Evolutionary conservation across 2,797 vertebrate genomes (phyloP).

Genomic region (Gymnoscopelus microlampas): DNA sequence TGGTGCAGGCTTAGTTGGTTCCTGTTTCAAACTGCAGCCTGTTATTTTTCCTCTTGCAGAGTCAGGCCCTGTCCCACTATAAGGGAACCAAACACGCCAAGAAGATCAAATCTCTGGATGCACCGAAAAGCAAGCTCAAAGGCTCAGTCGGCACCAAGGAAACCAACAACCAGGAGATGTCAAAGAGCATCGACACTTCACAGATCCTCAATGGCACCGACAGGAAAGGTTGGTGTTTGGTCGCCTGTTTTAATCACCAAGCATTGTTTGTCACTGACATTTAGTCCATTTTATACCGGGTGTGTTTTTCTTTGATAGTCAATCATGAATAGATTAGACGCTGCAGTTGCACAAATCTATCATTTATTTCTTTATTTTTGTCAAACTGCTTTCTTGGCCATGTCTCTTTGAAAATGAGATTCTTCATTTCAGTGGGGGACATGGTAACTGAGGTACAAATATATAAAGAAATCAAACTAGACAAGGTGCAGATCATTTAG

Average conservation of each 20-base stretch:
- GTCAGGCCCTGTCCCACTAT: slow-evolving; percentile 98
- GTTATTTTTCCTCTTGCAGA: slow-evolving; percentile 91
- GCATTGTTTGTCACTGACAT: not conserved
- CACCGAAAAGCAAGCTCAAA: slow-evolving; percentile 96
- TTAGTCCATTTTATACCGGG: slow-evolving; percentile 8
- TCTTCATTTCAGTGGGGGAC: slow-evolving; percentile 14
- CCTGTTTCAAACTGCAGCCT: slow-evolving; percentile 81
- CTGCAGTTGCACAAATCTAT: not conserved
- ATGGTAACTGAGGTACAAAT: slow-evolving; percentile 12
- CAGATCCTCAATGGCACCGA: slow-evolving; percentile 85
- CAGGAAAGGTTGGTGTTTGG: slow-evolving; percentile 91
- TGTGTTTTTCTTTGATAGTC: slow-evolving; percentile 3
- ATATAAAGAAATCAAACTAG: slow-evolving; percentile 38
- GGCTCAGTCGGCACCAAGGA: slow-evolving; percentile 81
- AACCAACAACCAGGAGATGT: slow-evolving; percentile 84
- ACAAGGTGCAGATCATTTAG: slow-evolving; percentile 33
- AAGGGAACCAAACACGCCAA: slow-evolving; percentile 99
- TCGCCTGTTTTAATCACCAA: slow-evolving; percentile 22
- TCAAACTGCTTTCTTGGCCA: slow-evolving; percentile 28
- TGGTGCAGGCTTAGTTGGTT: slow-evolving; percentile 26
- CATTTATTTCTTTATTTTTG: no score
- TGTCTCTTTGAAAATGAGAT: slow-evolving; percentile 29
- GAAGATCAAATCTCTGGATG: slow-evolving; percentile 97
- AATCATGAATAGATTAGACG: not conserved
- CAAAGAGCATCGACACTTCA: slow-evolving; percentile 84